Conservation (phyloP, 2,888 invertebrate genomes). For the Leptopilina syphax region DNA sequence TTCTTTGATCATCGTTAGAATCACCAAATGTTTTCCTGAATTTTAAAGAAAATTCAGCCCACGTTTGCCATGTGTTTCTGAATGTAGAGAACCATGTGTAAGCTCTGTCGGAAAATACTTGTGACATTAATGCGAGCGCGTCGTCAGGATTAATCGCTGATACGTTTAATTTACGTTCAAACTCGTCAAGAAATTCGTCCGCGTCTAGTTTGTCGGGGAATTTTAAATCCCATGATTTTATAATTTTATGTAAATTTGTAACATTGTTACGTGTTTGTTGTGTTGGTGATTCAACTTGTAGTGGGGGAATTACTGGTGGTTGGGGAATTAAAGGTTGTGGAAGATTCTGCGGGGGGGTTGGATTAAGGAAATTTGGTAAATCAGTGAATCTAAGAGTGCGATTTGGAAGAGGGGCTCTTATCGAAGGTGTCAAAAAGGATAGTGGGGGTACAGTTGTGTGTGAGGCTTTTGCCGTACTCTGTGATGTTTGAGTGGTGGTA, state of each 20-base stretch:
- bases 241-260: background rate
- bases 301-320: too few relatives aligned
- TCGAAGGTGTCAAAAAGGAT: too few relatives aligned
- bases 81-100: background rate
- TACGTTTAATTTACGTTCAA: background rate
- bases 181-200: background rate
- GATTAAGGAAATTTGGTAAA: too few relatives aligned
- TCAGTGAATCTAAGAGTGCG: too few relatives aligned
- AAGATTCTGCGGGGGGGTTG: too few relatives aligned
- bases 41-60: background rate
- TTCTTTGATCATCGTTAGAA: background rate
- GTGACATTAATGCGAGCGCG: background rate
- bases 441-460: background rate
- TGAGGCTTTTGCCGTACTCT: background rate
- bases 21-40: background rate
- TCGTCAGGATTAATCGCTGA: background rate
- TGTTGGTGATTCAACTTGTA: too few relatives aligned
- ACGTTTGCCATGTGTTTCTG: background rate
- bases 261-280: background rate
- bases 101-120: background rate
- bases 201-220: background rate
- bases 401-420: too few relatives aligned
- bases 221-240: conserved; percentile 1
- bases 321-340: too few relatives aligned
- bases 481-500: background rate